These are phyloP conservation scores for Tupiocoris notatus DNA, from an alignment of 2,888 invertebrate genomes.

Conservation along the genomic window DNA sequence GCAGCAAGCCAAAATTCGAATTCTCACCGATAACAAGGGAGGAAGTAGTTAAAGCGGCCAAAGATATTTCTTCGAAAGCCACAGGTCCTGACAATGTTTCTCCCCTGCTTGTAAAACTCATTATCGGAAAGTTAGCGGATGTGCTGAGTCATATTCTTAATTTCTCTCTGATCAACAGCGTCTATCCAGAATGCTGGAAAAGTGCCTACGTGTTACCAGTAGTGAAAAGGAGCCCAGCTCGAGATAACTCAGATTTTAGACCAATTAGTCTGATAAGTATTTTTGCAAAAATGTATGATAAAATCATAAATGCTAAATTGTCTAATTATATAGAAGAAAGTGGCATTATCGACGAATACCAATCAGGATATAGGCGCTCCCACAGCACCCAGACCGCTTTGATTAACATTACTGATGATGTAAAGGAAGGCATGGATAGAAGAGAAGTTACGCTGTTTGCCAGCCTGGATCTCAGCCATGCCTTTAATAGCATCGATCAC, in stretches of 20 bases:
- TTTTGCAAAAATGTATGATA: conserved; percentile 6
- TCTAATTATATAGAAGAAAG: background rate
- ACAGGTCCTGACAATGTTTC: conserved; percentile 4
- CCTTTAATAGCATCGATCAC: too few relatives aligned
- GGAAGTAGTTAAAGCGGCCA: background rate
- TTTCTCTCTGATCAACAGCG: background rate
- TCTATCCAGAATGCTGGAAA: background rate
- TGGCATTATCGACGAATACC: background rate
- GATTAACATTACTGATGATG: too few relatives aligned
- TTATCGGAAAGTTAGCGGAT: background rate
- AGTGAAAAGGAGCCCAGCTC: background rate
- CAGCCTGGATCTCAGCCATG: too few relatives aligned
- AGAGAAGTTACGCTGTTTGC: too few relatives aligned
- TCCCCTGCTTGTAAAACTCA: background rate
- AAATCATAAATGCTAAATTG: background rate
- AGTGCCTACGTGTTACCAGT: background rate
- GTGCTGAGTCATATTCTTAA: background rate
- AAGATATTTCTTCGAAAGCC: conserved; percentile 3
- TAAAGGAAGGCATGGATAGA: too few relatives aligned
- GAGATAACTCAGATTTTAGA: background rate
- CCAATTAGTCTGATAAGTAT: conserved; percentile 3
- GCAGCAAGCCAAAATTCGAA: background rate
- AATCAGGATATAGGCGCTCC: conserved; percentile 9
- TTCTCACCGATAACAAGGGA: background rate
- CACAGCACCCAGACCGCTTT: too few relatives aligned